Base-by-base conservation (phyloP, 2,113 vertebrate genomes). In the Charadrius vociferus region DNA sequence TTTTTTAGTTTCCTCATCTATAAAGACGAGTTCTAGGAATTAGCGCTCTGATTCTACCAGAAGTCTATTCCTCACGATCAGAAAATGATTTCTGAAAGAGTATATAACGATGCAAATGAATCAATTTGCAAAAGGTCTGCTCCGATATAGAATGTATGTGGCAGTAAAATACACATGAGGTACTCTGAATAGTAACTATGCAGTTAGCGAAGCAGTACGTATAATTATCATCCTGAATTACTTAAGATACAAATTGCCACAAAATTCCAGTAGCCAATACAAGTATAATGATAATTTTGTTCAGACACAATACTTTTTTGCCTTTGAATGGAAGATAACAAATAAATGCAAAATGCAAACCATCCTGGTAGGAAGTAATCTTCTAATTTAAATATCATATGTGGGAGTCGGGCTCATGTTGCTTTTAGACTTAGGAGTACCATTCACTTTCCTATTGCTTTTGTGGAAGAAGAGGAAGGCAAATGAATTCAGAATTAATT, bases 101-200 rank as follows among this genome's bases (percentile, higher is more conserved):
- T 41, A 37, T 22, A 67, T 61, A 72, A 89, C 29, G 66, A 94
- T 94, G 86, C 81, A 95, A 88, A 97, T 82, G 94, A 95, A 95
- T 81, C 86, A 27, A 85, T 96, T 89, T 95, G 84, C 86, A 91
- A 81, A 97, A 95, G 95, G 86, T 94, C 91, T 96, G 81, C 79
- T 74, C 73, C 77, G 88, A 84, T 85, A 72, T 8, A 4, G 80
- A 86, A 74, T 3, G 29, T 72, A 41, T 36, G 47, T 6, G 9
- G 72, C 61, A 82, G 73, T 39, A 52, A 87, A 91, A 89, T 75
- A 84, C 36, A 77, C 73, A 80, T 41, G 81, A 96, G 83, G 21
- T 75, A 61, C 84, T 78, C 84, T 89, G 83, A 97, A 91, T 91
- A 91, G 73, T 47, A 92, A 66, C 88, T 36, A 8, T 14, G 78